Evolutionary conservation across 2,797 vertebrate species (phyloP).

Genomic region (Zenarchopterus dispar): DNA sequence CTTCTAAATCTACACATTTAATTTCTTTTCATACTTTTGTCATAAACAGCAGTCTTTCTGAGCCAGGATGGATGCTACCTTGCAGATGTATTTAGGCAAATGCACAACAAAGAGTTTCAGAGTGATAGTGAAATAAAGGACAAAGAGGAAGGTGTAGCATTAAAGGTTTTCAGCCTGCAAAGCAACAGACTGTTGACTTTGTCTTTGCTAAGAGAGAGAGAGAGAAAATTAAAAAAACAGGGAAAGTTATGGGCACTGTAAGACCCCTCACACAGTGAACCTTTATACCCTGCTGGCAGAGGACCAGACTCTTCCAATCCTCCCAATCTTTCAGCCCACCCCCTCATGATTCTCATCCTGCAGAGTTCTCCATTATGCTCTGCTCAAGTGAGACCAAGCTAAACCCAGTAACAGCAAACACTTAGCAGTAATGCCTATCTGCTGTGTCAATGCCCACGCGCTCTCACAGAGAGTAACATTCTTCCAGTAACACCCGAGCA

Average conservation of each 20-base stretch:
- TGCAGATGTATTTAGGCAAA: conserved; percentile 45
- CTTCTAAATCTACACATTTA: conserved; percentile 22
- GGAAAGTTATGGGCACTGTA: conserved; percentile 37
- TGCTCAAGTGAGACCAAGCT: conserved; percentile 26
- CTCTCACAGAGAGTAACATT: conserved; percentile 27
- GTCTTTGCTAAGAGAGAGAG: conserved; percentile 52
- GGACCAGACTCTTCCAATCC: conserved; percentile 50
- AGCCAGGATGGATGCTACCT: conserved; percentile 25
- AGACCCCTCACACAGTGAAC: conserved; percentile 59
- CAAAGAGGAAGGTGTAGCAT: conserved; percentile 27
- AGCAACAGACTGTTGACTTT: conserved; percentile 60
- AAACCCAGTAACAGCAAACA: conserved; percentile 29
- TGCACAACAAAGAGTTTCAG: conserved; percentile 11
- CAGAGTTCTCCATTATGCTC: conserved; percentile 37
- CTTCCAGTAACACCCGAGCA: conserved; percentile 13
- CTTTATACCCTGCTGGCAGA: conserved; percentile 68
- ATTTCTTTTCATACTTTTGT: conserved; percentile 57
- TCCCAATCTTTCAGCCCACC: conserved; percentile 4
- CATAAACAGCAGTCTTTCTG: conserved; percentile 34
- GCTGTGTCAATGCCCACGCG: conserved; percentile 30
- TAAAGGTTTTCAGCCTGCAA: conserved; percentile 35
- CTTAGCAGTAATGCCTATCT: conserved; percentile 45
- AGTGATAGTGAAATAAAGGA: conserved; percentile 26
- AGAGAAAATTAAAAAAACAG: conserved; percentile 16
- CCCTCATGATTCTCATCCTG: conserved; percentile 57